Base-by-base conservation (phyloP, 92 coral and sea anemone genomes). In the Pocillopora grandis region DNA sequence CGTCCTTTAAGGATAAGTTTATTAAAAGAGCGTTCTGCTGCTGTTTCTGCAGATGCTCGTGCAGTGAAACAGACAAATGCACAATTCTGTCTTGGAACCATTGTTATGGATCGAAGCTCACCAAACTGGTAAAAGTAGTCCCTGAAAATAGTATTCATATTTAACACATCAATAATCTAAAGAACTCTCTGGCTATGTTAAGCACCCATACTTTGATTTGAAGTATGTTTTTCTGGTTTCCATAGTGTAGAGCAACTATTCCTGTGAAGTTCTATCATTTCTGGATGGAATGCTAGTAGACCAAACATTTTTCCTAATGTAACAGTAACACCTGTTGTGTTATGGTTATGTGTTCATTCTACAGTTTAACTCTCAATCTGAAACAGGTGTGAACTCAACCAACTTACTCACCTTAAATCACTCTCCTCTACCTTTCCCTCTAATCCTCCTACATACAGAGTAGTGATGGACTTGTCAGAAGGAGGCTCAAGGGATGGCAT, bases 1-100 rank as follows among this genome's bases (percentile, higher is more conserved):
- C 99, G 80, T 6, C 99, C 99, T 67, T 97, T 97, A 61, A 97
- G 90, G 59, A 97, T 94, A n/a, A 97, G 84, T 77, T 94, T 97
- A 89, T 92, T 94, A 72, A 97, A 97, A 42, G 99, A 97, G 12
- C 89, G 91, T 71, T 97, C 99, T 23, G 99, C 95, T 17, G 99
- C 99, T 58, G 95, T 88, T 82, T 97, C 99, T 0, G 99, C 99
- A 35, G 99, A 84, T 69, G 83, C 81, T 20, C 99, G 95, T 37
- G 90, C 76, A 1, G 99, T 91, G 79, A 97, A 97, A 80, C 99
- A 97, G 10, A 97, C 99, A 88, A 97, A 97, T 31, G 99, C 93
- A 92, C 99, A 97, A 91, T 97, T 95, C 84, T 97, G 99, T 84
- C 96, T 84, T 37, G 99, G 98, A 12, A 97, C 99, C 99, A 97